phyloP scores from a whole-genome alignment of 2,888 invertebrate genomes.

The Theretra japonica region DNA sequence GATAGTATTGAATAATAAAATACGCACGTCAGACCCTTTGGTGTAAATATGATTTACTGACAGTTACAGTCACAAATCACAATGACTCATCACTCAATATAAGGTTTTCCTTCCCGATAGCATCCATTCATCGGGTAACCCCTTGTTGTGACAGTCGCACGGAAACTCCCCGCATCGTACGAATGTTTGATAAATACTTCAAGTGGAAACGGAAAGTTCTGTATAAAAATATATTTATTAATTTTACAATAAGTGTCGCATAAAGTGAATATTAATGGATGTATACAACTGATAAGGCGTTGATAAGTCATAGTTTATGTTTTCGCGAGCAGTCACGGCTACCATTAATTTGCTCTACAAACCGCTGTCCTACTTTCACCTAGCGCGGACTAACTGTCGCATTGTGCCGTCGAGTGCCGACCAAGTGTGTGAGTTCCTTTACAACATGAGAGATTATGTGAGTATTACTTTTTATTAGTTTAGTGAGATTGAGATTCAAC shows the following conservation, averaged over 20 bases:
- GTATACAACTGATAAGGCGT: neutral
- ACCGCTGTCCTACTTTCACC: conserved; percentile 66
- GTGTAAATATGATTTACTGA: no score
- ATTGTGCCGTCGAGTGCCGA: conserved; percentile 34
- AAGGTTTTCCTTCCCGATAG: neutral
- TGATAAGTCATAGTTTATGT: conserved; percentile 14
- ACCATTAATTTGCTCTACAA: conserved; percentile 47
- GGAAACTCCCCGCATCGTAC: neutral
- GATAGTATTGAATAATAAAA: no score
- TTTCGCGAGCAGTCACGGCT: conserved; percentile 34
- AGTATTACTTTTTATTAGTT: conserved; percentile 43
- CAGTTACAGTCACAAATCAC: neutral
- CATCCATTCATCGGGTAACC: neutral
- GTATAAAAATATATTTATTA: neutral
- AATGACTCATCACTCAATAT: neutral
- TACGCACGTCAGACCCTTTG: no score
- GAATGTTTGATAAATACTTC: neutral
- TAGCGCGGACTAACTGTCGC: conserved; percentile 50
- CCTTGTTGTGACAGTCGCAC: neutral
- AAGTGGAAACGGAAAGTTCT: neutral
- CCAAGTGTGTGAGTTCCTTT: conserved; percentile 41
- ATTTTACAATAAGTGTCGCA: neutral
- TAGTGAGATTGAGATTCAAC: neutral
- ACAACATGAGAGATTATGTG: conserved; percentile 57
- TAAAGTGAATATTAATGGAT: neutral